Conservation (phyloP, 2,888 invertebrate species). For the Pseudococcus viburni region DNA sequence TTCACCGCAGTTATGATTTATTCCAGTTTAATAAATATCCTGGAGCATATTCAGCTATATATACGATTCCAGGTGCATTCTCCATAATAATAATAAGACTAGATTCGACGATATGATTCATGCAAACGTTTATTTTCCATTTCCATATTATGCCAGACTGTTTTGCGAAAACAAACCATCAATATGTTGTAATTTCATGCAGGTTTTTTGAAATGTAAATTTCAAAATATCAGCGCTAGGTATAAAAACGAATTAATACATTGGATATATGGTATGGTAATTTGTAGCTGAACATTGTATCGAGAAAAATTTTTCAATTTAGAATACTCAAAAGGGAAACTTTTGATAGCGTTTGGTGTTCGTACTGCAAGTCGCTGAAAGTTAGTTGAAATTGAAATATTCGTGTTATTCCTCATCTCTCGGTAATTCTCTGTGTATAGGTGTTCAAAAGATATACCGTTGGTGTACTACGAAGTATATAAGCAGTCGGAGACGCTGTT, state of each 20-base stretch:
- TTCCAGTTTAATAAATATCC: conserved; percentile 40
- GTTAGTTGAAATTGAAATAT: conserved; percentile 12
- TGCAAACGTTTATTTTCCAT: conserved; percentile 3
- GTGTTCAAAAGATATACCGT: neutral
- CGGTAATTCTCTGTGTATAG: neutral
- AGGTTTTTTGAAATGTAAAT: conserved; percentile 2
- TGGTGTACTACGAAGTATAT: neutral
- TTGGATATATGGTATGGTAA: neutral
- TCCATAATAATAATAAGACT: neutral
- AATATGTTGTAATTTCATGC: conserved; percentile 2
- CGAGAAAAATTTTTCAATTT: conserved; percentile 11
- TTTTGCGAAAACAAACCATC: conserved; percentile 6
- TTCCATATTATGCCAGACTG: neutral
- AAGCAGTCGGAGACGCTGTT: neutral
- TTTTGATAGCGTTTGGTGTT: neutral
- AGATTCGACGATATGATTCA: neutral
- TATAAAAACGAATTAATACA: neutral
- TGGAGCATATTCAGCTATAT: neutral
- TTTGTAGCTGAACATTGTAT: neutral
- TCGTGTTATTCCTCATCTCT: conserved; percentile 6
- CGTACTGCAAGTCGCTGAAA: neutral
- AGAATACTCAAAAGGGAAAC: neutral
- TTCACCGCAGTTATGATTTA: neutral
- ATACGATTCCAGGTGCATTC: neutral
- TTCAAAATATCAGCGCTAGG: conserved; percentile 5